Base-by-base conservation (phyloP, 1,140 invertebrate species). In the Macrocentrus cingulum region DNA sequence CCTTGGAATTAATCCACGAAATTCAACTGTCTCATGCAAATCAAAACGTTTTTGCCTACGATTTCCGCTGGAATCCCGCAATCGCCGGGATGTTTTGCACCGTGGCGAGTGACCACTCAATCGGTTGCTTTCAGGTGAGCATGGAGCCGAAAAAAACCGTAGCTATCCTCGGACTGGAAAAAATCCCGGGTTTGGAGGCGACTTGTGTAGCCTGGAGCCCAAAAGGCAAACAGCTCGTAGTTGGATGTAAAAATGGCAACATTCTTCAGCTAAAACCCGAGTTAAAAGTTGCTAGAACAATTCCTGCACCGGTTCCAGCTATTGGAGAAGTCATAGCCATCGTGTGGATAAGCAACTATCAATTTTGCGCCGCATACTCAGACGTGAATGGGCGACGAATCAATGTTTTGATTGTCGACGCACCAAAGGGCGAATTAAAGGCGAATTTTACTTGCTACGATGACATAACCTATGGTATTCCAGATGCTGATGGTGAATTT, bases 191-290 rank as follows among this genome's bases (percentile, higher is more conserved):
- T 2, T 4, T 73, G 0, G 70, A 75, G 34, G 69, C 70, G 5
- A 49, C 72, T 1, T 84, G 82, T 53, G 66, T 86, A 9, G 84
- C 83, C 34, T 91, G 89, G 89, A 90, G 88, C 73, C 89, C 88
- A 1, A 91, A 90, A 74, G 89, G 89, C 1, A 91, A 91, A 66
- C 89, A 91, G 68, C 65, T 91, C 15, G 85, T 88, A 4, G 79
- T 88, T 1, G 89, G 88, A 0, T 83, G 83, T 61, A 76, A 64
- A 36, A 81, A 84, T 70, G 88, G 88, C 2, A 79, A 73, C 9
- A 71, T 91, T 11, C 71, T 80, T 20, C 88, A 91, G 67, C 79
- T 85, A 55, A 89, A 88, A 67, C 87, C 87, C 3, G 84, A 85
- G 45, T 67, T 90, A 36, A 84, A 84, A 66, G 66, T 82, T 50